phyloP scores from a whole-genome alignment of 2,888 invertebrate genomes.

The Torymus aiolomorphi region DNA sequence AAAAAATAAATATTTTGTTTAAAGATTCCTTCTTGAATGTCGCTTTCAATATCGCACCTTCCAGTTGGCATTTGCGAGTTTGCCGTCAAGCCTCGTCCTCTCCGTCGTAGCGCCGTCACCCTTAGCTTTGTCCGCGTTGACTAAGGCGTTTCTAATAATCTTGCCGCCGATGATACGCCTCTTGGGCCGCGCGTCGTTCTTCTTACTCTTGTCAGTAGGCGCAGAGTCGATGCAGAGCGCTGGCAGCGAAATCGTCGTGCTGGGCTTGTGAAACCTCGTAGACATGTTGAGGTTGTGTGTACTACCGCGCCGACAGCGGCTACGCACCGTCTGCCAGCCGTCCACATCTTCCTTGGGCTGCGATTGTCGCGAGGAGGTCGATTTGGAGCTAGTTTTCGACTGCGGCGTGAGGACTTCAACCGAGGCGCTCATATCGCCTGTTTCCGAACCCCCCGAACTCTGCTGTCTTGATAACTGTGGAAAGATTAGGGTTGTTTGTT shows the following conservation, averaged over 20 bases:
- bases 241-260: conserved; percentile 88
- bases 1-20: not conserved
- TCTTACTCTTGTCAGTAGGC: conserved; percentile 66
- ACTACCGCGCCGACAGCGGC: conserved; percentile 82
- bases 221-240: conserved; percentile 77
- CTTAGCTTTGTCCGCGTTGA: conserved; percentile 66
- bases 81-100: conserved; percentile 72
- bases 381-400: conserved; percentile 63
- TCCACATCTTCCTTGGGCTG: conserved; percentile 75
- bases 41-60: conserved; percentile 50
- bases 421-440: conserved; percentile 67
- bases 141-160: conserved; percentile 63
- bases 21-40: not conserved
- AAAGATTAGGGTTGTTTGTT: not conserved
- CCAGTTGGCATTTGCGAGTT: conserved; percentile 61
- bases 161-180: conserved; percentile 64
- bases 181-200: conserved; percentile 62
- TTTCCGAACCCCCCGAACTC: not conserved
- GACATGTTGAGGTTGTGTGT: conserved; percentile 79
- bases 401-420: conserved; percentile 64
- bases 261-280: conserved; percentile 88
- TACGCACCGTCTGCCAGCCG: conserved; percentile 94
- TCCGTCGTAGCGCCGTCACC: conserved; percentile 61
- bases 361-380: not conserved
- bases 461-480: not conserved